Base-by-base conservation (phyloP, 2,888 invertebrate genomes). In the Mimas tiliae region DNA sequence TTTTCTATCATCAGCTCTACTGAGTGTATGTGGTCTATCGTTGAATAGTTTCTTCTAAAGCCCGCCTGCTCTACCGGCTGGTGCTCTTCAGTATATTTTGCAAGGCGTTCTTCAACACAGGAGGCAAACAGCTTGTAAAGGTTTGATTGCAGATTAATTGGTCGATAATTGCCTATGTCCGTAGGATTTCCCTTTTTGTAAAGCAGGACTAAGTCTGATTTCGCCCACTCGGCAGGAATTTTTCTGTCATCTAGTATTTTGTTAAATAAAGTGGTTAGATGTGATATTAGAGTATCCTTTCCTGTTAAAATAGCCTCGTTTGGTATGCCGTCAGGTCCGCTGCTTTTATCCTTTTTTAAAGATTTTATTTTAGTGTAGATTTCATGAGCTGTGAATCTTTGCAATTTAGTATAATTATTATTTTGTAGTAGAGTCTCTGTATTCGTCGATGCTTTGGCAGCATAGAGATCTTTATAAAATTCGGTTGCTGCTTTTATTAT, bases 111-210 rank as follows among this genome's bases (percentile, higher is more conserved):
- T 16, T 63, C 45, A 7, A 63, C 21, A 12, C 65, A 65, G 12
- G 58, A 50, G 14, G 67, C 67, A 63, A 68, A 70, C 4, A 70
- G 64, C 21, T 68, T 68, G 34, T 67, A 70, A 0, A 70, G 19
- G 55, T 53, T 62, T n/a, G 68, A 11, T 62, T 19, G 64, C 14
- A 72, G 63, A 33, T 71, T 70, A 38, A 71, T 70, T 0, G 67
- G 69, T n/a, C 67, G 67, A 38, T 71, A 72, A 50, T 73, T 73
- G 0, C 66, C 66, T 47, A 73, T 71, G 42, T 74, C 69, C 3
- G 68, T 38, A n/a, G 73, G 69, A 53, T 75, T 68, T 1, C 72
- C 74, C 68, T 75, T 75, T 69, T 73, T 75, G 52, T 74, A 74
- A 0, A 74, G 62, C 50, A 75, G 42, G 3, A 72, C 68, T 9